A percentile compares a stretch with the other conserved stretches of the same genome.
Conservation (phyloP, 53 echinoderm and acorn worm genomes). For the Luidia sarsii region DNA sequence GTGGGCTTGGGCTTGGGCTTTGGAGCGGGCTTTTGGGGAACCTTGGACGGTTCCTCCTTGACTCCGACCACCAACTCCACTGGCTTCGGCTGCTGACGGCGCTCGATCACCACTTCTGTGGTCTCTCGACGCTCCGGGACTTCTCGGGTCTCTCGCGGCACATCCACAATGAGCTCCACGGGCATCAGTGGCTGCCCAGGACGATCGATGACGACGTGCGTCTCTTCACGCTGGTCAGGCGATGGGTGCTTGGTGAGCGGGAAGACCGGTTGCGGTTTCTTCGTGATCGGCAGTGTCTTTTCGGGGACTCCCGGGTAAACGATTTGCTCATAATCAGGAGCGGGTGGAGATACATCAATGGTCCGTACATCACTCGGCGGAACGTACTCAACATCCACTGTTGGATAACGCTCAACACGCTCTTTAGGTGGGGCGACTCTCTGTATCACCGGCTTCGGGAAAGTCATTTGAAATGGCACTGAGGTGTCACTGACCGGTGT, state of each 20-base stretch:
- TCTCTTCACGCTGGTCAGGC: conserved; percentile 45
- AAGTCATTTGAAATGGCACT: conserved; percentile 33
- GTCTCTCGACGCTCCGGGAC: conserved; percentile 57
- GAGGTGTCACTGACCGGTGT: conserved; percentile 19
- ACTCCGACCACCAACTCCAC: conserved; percentile 28
- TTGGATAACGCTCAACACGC: conserved; percentile 10
- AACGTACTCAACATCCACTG: not conserved
- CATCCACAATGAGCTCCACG: conserved; percentile 61
- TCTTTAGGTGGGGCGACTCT: conserved; percentile 28
- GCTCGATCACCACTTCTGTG: conserved; percentile 76
- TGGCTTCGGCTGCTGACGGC: conserved; percentile 66
- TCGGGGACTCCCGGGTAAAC: conserved; percentile 34
- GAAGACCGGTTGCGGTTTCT: conserved; percentile 37
- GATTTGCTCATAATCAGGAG: conserved; percentile 36
- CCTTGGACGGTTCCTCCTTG: conserved; percentile 18
- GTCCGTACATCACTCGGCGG: not conserved
- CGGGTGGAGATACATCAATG: not conserved
- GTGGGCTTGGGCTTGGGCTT: conserved; percentile 24
- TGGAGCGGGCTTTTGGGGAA: conserved; percentile 1
- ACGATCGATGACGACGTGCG: conserved; percentile 45
- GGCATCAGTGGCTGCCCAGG: conserved; percentile 43
- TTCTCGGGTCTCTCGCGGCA: conserved; percentile 25
- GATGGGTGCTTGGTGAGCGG: conserved; percentile 42
- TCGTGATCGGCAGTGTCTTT: conserved; percentile 22
- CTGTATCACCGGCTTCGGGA: conserved; percentile 17